Percentiles rank a stretch among this genome's conserved stretches.
These are phyloP conservation scores for Leptinotarsa texana DNA, from an alignment of 1,140 invertebrate species.

Conservation along the genomic window DNA sequence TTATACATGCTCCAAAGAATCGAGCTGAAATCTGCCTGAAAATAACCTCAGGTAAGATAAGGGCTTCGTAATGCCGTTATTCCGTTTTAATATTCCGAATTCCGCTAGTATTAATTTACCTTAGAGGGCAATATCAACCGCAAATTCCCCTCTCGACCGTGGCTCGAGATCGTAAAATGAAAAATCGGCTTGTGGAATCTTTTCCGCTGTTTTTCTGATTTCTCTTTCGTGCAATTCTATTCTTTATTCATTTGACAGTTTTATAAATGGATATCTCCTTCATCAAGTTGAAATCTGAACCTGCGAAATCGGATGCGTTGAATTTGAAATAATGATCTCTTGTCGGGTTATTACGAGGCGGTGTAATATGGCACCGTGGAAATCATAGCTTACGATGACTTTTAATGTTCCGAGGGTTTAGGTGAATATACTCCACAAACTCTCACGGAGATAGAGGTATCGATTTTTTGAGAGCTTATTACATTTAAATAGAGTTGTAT, in stretches of 20 bases:
- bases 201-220: constrained; percentile 1
- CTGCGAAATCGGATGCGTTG: neutral
- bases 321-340: constrained; percentile 3
- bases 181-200: neutral
- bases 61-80: neutral
- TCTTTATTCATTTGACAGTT: constrained; percentile 6
- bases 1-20: no score
- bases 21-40: no score
- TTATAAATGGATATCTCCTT: constrained; percentile 3
- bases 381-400: neutral
- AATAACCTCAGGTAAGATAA: no score
- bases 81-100: constrained; percentile 2
- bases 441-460: no score
- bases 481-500: no score
- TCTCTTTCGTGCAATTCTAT: neutral
- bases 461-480: no score
- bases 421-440: no score
- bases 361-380: neutral
- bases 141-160: neutral
- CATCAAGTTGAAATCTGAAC: constrained; percentile 3
- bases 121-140: neutral
- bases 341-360: constrained; percentile 1
- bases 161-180: neutral
- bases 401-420: neutral
- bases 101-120: constrained; percentile 1